These are phyloP conservation scores for Mythimna ferrago DNA, from an alignment of 2,888 invertebrate genomes.

Conservation along the genomic window DNA sequence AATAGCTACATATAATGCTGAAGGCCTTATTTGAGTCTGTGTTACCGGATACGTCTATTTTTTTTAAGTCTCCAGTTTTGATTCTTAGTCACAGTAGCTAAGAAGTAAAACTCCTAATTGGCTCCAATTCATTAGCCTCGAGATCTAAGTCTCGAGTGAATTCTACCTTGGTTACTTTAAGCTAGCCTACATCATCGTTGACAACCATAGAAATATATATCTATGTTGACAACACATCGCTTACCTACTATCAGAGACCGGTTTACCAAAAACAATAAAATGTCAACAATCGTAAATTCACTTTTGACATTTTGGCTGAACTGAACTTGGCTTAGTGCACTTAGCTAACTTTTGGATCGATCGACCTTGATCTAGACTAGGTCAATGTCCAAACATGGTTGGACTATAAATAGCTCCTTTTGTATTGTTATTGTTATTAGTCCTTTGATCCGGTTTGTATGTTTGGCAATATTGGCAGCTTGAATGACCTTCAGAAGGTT, in stretches of 20 bases:
- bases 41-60: too few relatives aligned
- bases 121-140: too few relatives aligned
- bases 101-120: too few relatives aligned
- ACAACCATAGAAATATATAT: too few relatives aligned
- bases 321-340: conserved; percentile 55
- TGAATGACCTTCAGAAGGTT: background rate
- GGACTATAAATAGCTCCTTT: conserved; percentile 32
- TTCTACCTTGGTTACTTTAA: too few relatives aligned
- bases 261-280: conserved; percentile 23
- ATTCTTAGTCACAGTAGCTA: too few relatives aligned
- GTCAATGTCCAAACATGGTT: conserved; percentile 46
- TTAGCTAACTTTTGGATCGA: conserved; percentile 17
- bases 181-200: too few relatives aligned
- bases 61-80: too few relatives aligned
- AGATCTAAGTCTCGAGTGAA: too few relatives aligned
- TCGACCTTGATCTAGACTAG: conserved; percentile 49
- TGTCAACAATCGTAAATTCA: conserved; percentile 19
- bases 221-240: too few relatives aligned
- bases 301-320: conserved; percentile 26
- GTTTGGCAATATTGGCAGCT: conserved; percentile 9
- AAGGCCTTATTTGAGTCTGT: too few relatives aligned
- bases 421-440: conserved; percentile 7
- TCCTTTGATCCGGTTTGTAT: conserved; percentile 10
- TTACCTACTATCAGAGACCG: background rate
- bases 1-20: too few relatives aligned